phyloP scores from a whole-genome alignment of 1,140 invertebrate species.

The Drosophila pachea region DNA sequence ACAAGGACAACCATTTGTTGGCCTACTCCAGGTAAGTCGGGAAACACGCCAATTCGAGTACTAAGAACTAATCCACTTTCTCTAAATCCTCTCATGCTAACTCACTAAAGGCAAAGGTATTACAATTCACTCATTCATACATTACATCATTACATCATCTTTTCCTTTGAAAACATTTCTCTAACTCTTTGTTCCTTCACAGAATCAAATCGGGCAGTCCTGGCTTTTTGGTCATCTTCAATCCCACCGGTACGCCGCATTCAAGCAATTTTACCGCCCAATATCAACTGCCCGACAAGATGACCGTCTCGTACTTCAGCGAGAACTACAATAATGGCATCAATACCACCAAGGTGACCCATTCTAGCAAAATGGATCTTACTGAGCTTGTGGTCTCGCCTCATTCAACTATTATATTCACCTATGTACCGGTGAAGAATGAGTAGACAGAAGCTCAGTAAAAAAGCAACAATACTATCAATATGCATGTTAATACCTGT shows the following conservation, averaged over 20 bases:
- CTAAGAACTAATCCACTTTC: constrained; percentile 1
- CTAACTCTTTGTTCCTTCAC: background rate
- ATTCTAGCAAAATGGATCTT: constrained; percentile 47
- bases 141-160: too few relatives aligned
- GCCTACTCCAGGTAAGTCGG: constrained; percentile 83
- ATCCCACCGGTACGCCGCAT: constrained; percentile 80
- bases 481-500: constrained; percentile 1
- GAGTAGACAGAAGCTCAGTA: constrained; percentile 39
- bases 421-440: constrained; percentile 78
- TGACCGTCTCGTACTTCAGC: constrained; percentile 81
- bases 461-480: constrained; percentile 6
- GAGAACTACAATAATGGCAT: constrained; percentile 79
- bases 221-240: constrained; percentile 84
- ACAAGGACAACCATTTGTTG: constrained; percentile 80
- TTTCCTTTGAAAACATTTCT: background rate
- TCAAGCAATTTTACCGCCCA: constrained; percentile 80
- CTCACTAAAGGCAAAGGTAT: constrained; percentile 51
- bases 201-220: constrained; percentile 86
- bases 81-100: constrained; percentile 32
- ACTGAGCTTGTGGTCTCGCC: constrained; percentile 73
- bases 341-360: constrained; percentile 74
- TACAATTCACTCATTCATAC: background rate
- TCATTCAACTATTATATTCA: constrained; percentile 79
- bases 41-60: background rate
- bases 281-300: constrained; percentile 80